Evolutionary conservation across 1,140 invertebrate species (phyloP).

Genomic region (Thaumetopoea pityocampa): DNA sequence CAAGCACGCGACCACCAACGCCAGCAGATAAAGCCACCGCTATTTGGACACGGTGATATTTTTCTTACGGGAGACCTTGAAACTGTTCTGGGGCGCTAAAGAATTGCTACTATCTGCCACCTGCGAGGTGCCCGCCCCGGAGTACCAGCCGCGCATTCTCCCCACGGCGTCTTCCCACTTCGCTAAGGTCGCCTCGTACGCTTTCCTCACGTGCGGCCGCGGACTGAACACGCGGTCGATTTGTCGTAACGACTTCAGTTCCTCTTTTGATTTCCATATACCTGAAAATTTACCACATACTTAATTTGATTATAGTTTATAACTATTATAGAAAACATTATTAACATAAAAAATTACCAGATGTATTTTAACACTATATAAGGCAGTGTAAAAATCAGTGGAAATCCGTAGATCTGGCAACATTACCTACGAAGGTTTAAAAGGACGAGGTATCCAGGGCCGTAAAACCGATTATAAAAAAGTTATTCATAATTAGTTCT

Average conservation of each 20-base stretch:
- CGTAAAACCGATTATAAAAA: too few relatives aligned
- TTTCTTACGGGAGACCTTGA: slow-evolving; percentile 31
- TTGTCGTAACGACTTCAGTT: slow-evolving; percentile 78
- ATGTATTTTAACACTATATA: too few relatives aligned
- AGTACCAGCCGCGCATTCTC: slow-evolving; percentile 82
- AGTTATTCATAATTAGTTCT: too few relatives aligned
- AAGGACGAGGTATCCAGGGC: too few relatives aligned
- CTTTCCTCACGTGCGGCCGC: slow-evolving; percentile 56
- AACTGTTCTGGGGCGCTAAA: slow-evolving; percentile 36
- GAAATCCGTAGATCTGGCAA: too few relatives aligned
- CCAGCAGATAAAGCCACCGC: slow-evolving; percentile 52
- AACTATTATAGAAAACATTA: too few relatives aligned
- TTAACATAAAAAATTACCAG: too few relatives aligned
- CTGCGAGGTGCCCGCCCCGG: slow-evolving; percentile 20
- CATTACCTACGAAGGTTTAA: too few relatives aligned
- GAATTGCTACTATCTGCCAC: slow-evolving; percentile 25
- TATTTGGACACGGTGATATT: slow-evolving; percentile 43
- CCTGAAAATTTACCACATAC: slow-evolving; percentile 77
- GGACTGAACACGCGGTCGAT: slow-evolving; percentile 80
- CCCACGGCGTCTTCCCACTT: slow-evolving; percentile 83
- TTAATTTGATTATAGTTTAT: too few relatives aligned
- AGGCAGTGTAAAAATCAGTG: too few relatives aligned
- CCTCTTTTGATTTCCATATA: slow-evolving; percentile 83
- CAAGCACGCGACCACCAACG: slow-evolving; percentile 36
- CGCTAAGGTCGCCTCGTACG: slow-evolving; percentile 66